These are phyloP conservation scores for Nomada hirtipes DNA, from an alignment of 2,888 invertebrate species.

Conservation along the genomic window DNA sequence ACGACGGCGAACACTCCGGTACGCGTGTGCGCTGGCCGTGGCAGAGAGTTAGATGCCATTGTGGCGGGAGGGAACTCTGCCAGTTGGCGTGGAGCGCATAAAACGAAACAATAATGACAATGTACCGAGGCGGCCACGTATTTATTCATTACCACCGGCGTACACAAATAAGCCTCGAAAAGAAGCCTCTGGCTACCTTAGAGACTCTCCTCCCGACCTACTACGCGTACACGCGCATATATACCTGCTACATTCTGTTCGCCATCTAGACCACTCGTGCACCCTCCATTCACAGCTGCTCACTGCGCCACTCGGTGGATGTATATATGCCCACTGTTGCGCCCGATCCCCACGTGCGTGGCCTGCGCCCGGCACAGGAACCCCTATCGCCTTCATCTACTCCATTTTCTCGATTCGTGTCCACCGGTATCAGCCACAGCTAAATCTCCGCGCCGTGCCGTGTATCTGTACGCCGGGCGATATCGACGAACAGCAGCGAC, in stretches of 20 bases:
- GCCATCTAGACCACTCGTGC: not conserved
- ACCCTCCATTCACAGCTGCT: not conserved
- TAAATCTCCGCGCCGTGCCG: conserved; percentile 17
- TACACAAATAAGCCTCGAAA: not conserved
- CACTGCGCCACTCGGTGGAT: too few species aligned
- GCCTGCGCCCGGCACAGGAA: not conserved
- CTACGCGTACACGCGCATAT: not conserved
- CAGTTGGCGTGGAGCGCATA: conserved; percentile 68
- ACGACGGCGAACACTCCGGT: conserved; percentile 6
- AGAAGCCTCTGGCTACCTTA: not conserved
- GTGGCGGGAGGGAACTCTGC: conserved; percentile 51
- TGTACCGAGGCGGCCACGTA: conserved; percentile 74
- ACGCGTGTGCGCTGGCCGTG: not conserved
- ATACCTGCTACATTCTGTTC: conserved; percentile 2
- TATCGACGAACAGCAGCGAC: conserved; percentile 24
- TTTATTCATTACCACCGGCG: conserved; percentile 62
- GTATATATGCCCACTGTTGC: too few species aligned
- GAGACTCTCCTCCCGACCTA: not conserved
- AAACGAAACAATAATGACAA: conserved; percentile 83
- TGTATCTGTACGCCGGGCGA: conserved; percentile 12
- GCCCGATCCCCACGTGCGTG: too few species aligned
- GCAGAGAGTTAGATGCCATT: conserved; percentile 55
- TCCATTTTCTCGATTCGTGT: conserved; percentile 12
- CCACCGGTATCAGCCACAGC: not conserved
- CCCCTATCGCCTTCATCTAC: conserved; percentile 3